Base-by-base conservation (phyloP, 2,888 invertebrate genomes). In the Aethes cnicana region DNA sequence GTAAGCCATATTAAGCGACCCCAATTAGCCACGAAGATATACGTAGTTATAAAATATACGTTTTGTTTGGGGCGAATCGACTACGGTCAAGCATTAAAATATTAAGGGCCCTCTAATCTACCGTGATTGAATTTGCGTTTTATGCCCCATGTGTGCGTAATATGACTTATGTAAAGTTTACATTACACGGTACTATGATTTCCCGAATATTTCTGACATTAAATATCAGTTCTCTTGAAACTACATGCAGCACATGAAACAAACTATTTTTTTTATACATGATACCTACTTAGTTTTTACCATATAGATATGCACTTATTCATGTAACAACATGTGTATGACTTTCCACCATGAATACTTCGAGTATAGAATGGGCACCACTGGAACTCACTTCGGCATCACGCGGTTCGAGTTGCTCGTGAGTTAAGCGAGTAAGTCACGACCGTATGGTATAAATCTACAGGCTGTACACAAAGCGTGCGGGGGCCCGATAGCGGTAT, bases 1-100 rank as follows among this genome's bases (percentile, higher is more conserved):
- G 81, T 86, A 86, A 87, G 88, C 88, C 85, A 84, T 86, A 88
- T 85, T 84, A 88, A 83, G 81, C 84, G 86, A 84, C 88, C 88
- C 87, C 88, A 89, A 89, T 88, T 89, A 89, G 85, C 77, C 74
- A 72, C 80, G 73, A 81, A 81, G 81, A 83, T 84, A 86, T 77
- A 47, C 33, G 33, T 52, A 72, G 74, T 71, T 73, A 74, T 74
- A 79, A 78, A 78, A 78, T 80, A 80, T 84, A 82, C 81, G 79
- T 75, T 65, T 69, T 77, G 74, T 77, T 72, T 77, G 69, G 64
- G 69, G 64, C 60, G 77, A 72, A 82, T 86, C 86, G 86, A 85
- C 84, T 84, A 76, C 84, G 88, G 87, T 87, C 88, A 88, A 79
- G 82, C 85, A 84, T 88, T 88, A 85, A 87, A 87, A 88, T 86